Evolutionary conservation across 2,888 invertebrate genomes (phyloP), one percentile per base, ranked within the genome.

Genomic region (Phyto melanocephala): DNA sequence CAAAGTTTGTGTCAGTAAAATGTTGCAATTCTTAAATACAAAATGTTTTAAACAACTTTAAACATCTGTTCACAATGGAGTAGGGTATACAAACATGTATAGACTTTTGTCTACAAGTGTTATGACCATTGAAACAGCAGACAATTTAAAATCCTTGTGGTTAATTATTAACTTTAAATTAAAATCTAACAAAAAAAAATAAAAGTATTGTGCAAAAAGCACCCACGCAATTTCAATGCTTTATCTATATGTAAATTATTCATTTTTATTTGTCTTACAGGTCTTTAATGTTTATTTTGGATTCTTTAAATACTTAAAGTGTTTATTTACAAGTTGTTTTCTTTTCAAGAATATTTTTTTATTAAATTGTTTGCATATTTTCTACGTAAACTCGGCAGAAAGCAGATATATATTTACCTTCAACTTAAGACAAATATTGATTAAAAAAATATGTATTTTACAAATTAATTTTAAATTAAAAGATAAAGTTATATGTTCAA

Each of bases 1-100:
- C n/a, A n/a, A n/a, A n/a, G n/a, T n/a, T n/a, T n/a, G n/a, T n/a
- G n/a, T n/a, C n/a, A n/a, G n/a, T n/a, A n/a, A 45, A 45, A 45
- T 45, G 17, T 45, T 17, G 15, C 45, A 45, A 45, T 45, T 17
- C 17, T 45, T n/a, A n/a, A n/a, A n/a, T 54, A n/a, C 52, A 54
- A 54, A 54, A 11, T 2, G 22, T 22, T 22, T 50, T 13, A 22
- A 11, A 15, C 15, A 45, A 45, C 13, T 54, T 24, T n/a, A 35
- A 13, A 17, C 54, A 68, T 45, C 10, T 17, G 10, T 15, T 60
- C 60, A 15, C 60, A 50, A 62, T 77, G 42, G 4, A 20, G 52
- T 60, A 77, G 60, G 33, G 35, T 54, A 63, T 42, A 33, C 11
- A 63, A 77, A 68, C 62, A 77, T 70, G 70, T 77, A 24, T 42